Evolutionary conservation across 2,113 vertebrate genomes (phyloP).

Genomic region (Oreochromis tanganicae): DNA sequence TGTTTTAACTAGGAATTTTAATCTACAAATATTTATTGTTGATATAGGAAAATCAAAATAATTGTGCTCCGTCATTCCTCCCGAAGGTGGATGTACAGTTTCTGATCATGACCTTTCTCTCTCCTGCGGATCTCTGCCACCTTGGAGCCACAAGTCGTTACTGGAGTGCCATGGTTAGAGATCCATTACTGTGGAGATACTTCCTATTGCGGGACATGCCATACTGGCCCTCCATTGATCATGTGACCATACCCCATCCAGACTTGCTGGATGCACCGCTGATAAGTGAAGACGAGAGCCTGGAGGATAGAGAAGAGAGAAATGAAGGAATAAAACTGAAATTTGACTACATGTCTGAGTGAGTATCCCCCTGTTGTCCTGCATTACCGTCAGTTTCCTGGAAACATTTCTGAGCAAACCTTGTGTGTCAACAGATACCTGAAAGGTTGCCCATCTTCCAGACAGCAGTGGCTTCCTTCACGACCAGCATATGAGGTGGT

Average conservation of each 20-base stretch:
- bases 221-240: slow-evolving; percentile 83
- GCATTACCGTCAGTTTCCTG: background rate
- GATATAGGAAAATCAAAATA: background rate
- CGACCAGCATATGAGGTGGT: slow-evolving; percentile 72
- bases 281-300: slow-evolving; percentile 52
- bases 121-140: slow-evolving; percentile 81
- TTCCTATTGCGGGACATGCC: slow-evolving; percentile 84
- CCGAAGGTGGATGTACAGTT: slow-evolving; percentile 83
- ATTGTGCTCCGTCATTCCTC: background rate
- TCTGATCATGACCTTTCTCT: slow-evolving; percentile 85
- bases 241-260: slow-evolving; percentile 80
- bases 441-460: slow-evolving; percentile 79
- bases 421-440: slow-evolving; percentile 79
- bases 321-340: background rate
- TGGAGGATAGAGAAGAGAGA: slow-evolving; percentile 39
- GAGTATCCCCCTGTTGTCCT: slow-evolving; percentile 35
- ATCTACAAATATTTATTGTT: background rate
- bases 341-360: slow-evolving; percentile 87
- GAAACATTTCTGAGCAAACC: background rate
- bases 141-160: slow-evolving; percentile 83
- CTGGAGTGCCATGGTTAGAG: slow-evolving; percentile 82
- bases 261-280: slow-evolving; percentile 74
- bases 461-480: slow-evolving; percentile 72
- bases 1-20: background rate
- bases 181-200: slow-evolving; percentile 88